Evolutionary conservation across 2,888 invertebrate genomes (phyloP), one percentile per base, ranked within the genome.

Genomic region (Lasioglossum zephyrum): DNA sequence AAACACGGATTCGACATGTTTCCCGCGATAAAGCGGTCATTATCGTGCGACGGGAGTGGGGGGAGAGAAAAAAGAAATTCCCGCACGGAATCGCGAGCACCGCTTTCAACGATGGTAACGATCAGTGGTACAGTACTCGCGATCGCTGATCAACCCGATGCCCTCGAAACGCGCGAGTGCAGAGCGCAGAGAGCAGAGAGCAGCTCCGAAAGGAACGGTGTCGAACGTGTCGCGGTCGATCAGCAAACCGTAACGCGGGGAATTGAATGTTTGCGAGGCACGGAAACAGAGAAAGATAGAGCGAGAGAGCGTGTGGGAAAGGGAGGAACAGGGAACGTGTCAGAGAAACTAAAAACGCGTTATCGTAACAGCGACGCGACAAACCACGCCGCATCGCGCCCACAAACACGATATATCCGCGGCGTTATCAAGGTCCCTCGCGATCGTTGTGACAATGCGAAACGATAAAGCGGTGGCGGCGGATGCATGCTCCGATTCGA

Each of bases 401-500:
- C 26, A 63, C 60, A 63, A 63, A 63, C 60, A 63, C 60, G 26
- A 63, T 63, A 73, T 81, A 85, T 85, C 86, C 86, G 73, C 79
- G 74, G 31, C 74, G 88, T 87, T 87, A 87, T 84, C 84, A 66
- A 78, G 63, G 84, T 82, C 87, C 90, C 82, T 77, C 84, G 84
- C 63, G 77, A 85, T 87, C 77, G 79, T 78, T 75, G 69, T 77
- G 81, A 88, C 89, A 83, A 82, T 80, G 83, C 72, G 75, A 47
- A 26, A 81, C 88, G 91, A 90, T 91, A 88, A 87, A 89, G 87
- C 85, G 81, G 77, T 81, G 79, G 79, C 70, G 79, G 79, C 76
- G 84, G 86, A 89, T 86, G 74, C 86, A 78, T 88, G 85, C 85
- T 86, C 89, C 85, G 85, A 91, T 85, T 87, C 87, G 82, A 85